Conservation (phyloP, 2,797 vertebrate genomes). For the Acestrorhynchus altus region DNA sequence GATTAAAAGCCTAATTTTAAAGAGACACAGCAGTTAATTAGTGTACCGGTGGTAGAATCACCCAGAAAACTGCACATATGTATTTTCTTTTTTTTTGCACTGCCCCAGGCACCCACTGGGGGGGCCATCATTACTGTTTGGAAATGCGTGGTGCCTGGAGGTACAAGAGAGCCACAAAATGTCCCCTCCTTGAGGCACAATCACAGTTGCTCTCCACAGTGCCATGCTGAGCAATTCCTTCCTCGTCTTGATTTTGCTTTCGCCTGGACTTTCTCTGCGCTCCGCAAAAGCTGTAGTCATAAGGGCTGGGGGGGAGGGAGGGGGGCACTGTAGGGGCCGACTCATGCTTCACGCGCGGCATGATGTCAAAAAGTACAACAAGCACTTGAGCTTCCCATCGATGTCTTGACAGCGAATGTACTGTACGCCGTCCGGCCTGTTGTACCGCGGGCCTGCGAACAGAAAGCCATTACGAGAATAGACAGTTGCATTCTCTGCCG, state of each 20-base stretch:
- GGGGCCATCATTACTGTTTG: not conserved
- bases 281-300: not conserved
- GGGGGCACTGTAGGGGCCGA: not conserved
- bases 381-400: constrained; percentile 16
- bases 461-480: not conserved
- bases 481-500: not conserved
- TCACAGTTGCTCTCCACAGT: constrained; percentile 3
- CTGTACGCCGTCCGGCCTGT: not conserved
- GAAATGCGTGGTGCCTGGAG: not conserved
- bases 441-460: not conserved
- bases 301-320: constrained; percentile 13
- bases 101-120: constrained; percentile 46
- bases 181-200: constrained; percentile 22
- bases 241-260: constrained; percentile 14
- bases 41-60: too few relatives aligned
- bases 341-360: not conserved
- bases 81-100: constrained; percentile 40
- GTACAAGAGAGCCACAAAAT: not conserved
- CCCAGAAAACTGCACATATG: constrained; percentile 1
- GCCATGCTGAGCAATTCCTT: not conserved
- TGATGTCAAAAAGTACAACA: constrained; percentile 16
- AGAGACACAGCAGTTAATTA: too few relatives aligned
- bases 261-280: not conserved
- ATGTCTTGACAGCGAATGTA: not conserved
- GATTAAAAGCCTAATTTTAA: too few relatives aligned